These are phyloP conservation scores for Lanistes nyassanus DNA, from an alignment of 1,140 invertebrate species.

Conservation along the genomic window DNA sequence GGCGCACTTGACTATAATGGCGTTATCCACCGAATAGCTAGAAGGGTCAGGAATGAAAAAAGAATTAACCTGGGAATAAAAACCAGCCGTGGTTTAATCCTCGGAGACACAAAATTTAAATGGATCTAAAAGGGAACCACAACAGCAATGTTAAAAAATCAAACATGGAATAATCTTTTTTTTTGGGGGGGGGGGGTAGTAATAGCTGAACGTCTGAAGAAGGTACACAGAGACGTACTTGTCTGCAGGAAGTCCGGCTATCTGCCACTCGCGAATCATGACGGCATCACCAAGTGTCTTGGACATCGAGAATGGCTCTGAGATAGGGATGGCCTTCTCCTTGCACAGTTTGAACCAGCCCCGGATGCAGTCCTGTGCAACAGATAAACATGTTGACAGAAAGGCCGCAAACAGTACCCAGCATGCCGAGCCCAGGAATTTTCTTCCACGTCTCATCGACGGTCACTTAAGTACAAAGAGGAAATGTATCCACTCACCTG, in stretches of 20 bases:
- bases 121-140: background rate
- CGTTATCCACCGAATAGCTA: constrained; percentile 68
- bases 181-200: too few species aligned
- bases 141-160: background rate
- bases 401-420: background rate
- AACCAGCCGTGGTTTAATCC: background rate
- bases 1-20: constrained; percentile 62
- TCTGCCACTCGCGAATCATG: constrained; percentile 67
- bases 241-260: constrained; percentile 66
- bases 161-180: background rate
- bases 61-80: background rate
- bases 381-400: background rate
- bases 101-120: too few species aligned
- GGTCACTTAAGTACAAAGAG: too few species aligned
- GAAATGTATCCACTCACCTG: too few species aligned
- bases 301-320: constrained; percentile 61
- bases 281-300: constrained; percentile 64
- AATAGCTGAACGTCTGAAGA: too few species aligned
- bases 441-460: too few species aligned
- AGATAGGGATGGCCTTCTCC: constrained; percentile 61
- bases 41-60: constrained; percentile 23
- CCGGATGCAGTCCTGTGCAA: constrained; percentile 57
- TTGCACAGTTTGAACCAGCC: constrained; percentile 64
- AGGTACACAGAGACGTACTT: constrained; percentile 50
- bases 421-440: too few species aligned